Evolutionary conservation across 2,113 vertebrate species (phyloP), one percentile per base, ranked within the genome.

Genomic region (Galeopterus variegatus): DNA sequence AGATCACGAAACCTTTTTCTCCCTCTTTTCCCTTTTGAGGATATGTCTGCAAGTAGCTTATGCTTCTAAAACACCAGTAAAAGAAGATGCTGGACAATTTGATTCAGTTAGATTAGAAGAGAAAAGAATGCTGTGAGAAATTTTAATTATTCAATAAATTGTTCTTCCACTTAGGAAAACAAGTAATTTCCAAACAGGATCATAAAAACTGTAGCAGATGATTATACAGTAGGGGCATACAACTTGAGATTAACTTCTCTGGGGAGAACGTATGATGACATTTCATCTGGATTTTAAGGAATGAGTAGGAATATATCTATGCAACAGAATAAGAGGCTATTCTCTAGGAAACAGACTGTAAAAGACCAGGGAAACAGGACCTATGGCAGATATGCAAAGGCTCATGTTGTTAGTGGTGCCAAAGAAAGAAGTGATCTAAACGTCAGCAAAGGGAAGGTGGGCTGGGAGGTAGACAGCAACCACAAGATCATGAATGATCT

Each of bases 221-320:
- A 23, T 33, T 65, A 5, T 8, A 28, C 3, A 62, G 48, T 48
- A 48, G 10, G 52, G 12, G 2, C 48, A 21, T 64, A 21, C 65
- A 48, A 19, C 24, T 41, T 80, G 9, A 58, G 7, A n/a, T 24
- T 4, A 86, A 23, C 2, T 62, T 54, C 8, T 33, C 19, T 54
- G 11, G 5, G 14, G 28, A 26, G 19, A 50, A 6, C 21, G 0
- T 24, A 45, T 19, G 1, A 28, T 80, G 8, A 69, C 1, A 26
- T 77, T 67, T 86, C 8, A 69, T 21, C 10, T 56, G 28, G 8
- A 26, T 79, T 50, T 60, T 31, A 56, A 52, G 67, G 10, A 48
- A 45, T 75, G 31, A 76, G 4, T 54, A 54, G 18, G 3, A 52
- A 28, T 69, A n/a, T 28, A n/a, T 45, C 9, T 67, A 69, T 21